A percentile compares a stretch with the other conserved stretches of the same genome.
Evolutionary conservation across 2,888 invertebrate genomes (phyloP).

Genomic region (Disparrhopalites patrizii): DNA sequence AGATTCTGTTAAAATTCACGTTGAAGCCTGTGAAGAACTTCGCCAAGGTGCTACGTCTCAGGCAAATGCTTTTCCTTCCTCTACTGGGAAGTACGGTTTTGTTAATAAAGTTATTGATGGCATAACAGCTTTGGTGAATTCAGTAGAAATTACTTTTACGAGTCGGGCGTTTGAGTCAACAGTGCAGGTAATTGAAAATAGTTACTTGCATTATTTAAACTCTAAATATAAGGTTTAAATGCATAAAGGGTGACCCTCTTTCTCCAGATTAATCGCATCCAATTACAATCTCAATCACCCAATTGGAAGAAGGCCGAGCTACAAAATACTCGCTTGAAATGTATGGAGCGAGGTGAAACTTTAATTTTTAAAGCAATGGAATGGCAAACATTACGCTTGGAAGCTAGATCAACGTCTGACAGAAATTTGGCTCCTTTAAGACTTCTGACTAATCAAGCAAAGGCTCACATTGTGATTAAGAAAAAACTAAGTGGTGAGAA

Average conservation of each 20-base stretch:
- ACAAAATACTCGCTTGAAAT: constrained; percentile 85
- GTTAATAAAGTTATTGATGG: constrained; percentile 95
- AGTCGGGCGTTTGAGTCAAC: constrained; percentile 94
- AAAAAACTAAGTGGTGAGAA: constrained; percentile 76
- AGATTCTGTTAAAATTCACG: constrained; percentile 87
- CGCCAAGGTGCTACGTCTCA: constrained; percentile 52
- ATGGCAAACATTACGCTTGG: constrained; percentile 95
- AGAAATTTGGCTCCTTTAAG: constrained; percentile 75
- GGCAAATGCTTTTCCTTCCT: constrained; percentile 44
- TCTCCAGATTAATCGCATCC: constrained; percentile 79
- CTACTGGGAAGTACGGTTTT: constrained; percentile 73
- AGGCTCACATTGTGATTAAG: constrained; percentile 91
- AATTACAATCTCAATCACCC: constrained; percentile 90
- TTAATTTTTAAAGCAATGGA: constrained; percentile 94
- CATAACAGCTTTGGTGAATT: constrained; percentile 91
- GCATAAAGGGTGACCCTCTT: neutral
- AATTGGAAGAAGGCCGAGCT: constrained; percentile 84
- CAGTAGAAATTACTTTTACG: constrained; percentile 86
- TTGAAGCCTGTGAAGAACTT: constrained; percentile 88
- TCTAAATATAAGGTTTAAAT: neutral
- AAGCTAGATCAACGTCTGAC: constrained; percentile 79
- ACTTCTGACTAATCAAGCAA: constrained; percentile 87
- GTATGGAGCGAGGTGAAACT: constrained; percentile 79
- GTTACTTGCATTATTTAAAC: neutral
- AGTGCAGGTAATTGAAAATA: constrained; percentile 94